phyloP scores from a whole-genome alignment of 2,888 invertebrate genomes.

The Chironomus riparius region DNA sequence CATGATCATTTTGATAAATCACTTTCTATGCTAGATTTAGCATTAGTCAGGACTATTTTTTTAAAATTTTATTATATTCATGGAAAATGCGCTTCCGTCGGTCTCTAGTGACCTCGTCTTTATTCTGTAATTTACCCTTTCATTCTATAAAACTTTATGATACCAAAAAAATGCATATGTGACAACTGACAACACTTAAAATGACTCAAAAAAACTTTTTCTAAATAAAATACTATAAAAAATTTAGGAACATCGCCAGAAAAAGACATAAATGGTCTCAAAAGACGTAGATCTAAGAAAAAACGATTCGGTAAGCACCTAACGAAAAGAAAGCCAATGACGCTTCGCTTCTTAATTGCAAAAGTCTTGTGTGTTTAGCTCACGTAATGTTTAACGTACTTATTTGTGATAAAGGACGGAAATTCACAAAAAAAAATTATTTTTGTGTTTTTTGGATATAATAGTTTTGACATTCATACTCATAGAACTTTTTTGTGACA shows the following conservation, averaged over 20 bases:
- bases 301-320: conserved; percentile 42
- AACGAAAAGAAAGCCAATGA: not conserved
- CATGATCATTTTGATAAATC: too few relatives aligned
- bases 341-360: conserved; percentile 17
- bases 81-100: too few relatives aligned
- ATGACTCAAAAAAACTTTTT: not conserved
- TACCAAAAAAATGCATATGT: not conserved
- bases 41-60: too few relatives aligned
- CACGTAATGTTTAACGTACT: not conserved
- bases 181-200: not conserved
- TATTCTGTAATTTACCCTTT: too few relatives aligned
- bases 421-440: not conserved
- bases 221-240: not conserved
- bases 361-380: conserved; percentile 1
- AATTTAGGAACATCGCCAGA: conserved; percentile 41
- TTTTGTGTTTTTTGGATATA: not conserved
- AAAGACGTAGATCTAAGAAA: conserved; percentile 32
- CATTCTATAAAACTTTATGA: not conserved
- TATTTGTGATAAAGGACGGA: not conserved
- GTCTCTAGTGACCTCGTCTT: too few relatives aligned
- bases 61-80: too few relatives aligned
- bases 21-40: too few relatives aligned
- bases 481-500: not conserved
- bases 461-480: not conserved
- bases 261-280: conserved; percentile 36